Evolutionary conservation across 2,797 vertebrate genomes (phyloP).

Genomic region (Morus bassanus): DNA sequence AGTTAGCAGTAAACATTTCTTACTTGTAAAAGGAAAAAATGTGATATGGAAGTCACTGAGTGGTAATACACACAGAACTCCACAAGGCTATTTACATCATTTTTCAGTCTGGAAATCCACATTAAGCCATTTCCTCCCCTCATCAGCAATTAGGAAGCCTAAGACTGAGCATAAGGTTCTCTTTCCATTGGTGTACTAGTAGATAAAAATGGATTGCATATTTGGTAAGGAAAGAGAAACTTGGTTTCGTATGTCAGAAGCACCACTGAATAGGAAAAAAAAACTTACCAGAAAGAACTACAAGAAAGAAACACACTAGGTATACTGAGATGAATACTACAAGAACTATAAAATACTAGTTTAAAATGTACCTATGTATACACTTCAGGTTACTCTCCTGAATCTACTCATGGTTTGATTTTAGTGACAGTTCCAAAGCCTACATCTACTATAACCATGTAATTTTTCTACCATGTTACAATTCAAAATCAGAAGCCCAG

Average conservation of each 20-base stretch:
- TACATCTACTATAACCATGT: neutral
- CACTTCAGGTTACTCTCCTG: neutral
- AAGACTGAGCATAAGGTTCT: neutral
- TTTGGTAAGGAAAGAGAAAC: neutral
- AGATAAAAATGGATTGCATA: neutral
- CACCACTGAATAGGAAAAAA: neutral
- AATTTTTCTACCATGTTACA: neutral
- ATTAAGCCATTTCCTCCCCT: neutral
- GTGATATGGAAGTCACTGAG: neutral
- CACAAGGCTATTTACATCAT: neutral
- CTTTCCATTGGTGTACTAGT: neutral
- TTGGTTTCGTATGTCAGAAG: neutral
- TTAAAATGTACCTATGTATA: neutral
- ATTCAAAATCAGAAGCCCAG: neutral
- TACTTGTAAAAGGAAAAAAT: neutral
- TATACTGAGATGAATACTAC: neutral
- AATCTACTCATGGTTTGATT: neutral
- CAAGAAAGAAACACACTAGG: neutral
- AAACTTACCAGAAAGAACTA: neutral
- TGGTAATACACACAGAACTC: neutral
- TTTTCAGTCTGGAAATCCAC: conserved; percentile 23
- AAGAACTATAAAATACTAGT: neutral
- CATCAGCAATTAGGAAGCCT: neutral
- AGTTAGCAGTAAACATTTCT: neutral
- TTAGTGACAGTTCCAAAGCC: neutral